Base-by-base conservation (phyloP, 2,888 invertebrate genomes). In the Sclerodermus sp. region DNA sequence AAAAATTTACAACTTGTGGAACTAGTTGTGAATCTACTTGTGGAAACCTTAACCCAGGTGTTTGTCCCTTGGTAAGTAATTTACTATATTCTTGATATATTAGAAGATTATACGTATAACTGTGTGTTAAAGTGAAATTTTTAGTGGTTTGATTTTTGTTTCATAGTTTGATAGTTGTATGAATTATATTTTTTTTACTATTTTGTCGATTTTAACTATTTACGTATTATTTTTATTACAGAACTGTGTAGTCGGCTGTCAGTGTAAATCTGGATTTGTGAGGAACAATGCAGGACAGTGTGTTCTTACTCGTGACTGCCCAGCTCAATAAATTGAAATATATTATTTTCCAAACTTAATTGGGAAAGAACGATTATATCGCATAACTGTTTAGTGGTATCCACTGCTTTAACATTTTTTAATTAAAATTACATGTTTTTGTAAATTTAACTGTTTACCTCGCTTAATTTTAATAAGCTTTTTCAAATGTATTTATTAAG, bases 201-300 rank as follows among this genome's bases (percentile, higher is more conserved):
- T 23, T 17, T 23, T 23, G 12, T 12, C 41, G n/a, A 18, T 6
- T 6, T 14, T 23, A 41, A 9, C 15, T 18, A 41, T 12, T 13
- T 18, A 9, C 12, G 8, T 47, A 9, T 32, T 32, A 1, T 34
- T 42, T 37, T 13, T 39, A 10, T 49, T 51, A 4, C 36, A 57
- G 51, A n/a, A n/a, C 37, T 57, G 53, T 45, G 31, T 14, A 1
- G 41, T 42, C n/a, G 56, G 51, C 2, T 55, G 55, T 42, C 34
- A 47, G 15, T 58, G 55, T 31, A 57, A 53, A 38, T 1, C 32
- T 8, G 63, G 56, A 42, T 60, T 17, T 41, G 40, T 57, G 16
- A 60, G 52, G 18, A 58, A 62, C 42, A 45, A 0, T 0, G 40
- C 49, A 1, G 29, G 31, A 2, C 9, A 53, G 17, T 63, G 57